A percentile compares a stretch with the other conserved stretches of the same genome.
These are phyloP conservation scores for Paralinhomoeus sp. DNA, from an alignment of 2,888 invertebrate genomes.

Conservation along the genomic window DNA sequence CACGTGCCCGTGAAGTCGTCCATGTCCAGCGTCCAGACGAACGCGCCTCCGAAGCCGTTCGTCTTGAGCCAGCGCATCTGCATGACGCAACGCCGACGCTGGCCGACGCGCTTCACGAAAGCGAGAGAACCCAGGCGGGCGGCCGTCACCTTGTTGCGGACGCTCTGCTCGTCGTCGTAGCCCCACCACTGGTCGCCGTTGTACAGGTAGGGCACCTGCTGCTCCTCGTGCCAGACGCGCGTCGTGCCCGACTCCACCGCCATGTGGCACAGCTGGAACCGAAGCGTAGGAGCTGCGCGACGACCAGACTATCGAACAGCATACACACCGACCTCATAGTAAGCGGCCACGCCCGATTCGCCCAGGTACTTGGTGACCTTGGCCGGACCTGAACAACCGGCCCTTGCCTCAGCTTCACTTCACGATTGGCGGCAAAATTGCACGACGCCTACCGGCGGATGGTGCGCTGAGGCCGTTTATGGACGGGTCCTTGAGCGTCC, in stretches of 20 bases:
- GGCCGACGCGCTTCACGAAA: too few relatives aligned
- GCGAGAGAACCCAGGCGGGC: too few relatives aligned
- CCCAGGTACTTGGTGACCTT: constrained; percentile 25
- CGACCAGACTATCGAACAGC: too few relatives aligned
- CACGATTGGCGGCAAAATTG: too few relatives aligned
- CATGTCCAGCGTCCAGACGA: constrained; percentile 24
- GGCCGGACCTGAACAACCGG: not conserved
- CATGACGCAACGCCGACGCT: too few relatives aligned
- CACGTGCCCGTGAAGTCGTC: constrained; percentile 24
- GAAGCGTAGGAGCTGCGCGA: too few relatives aligned
- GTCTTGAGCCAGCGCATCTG: constrained; percentile 16
- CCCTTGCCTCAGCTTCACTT: too few relatives aligned
- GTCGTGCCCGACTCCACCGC: constrained; percentile 46
- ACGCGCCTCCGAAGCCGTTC: constrained; percentile 21
- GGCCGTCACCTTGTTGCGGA: constrained; percentile 45
- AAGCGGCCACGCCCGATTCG: constrained; percentile 78
- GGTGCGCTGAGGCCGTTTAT: constrained; percentile 4
- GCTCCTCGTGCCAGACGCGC: constrained; percentile 46
- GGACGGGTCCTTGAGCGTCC: constrained; percentile 12
- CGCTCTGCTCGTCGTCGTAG: constrained; percentile 64
- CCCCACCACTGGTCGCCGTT: constrained; percentile 69
- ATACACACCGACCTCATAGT: constrained; percentile 69
- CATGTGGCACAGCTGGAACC: constrained; percentile 55
- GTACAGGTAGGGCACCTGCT: constrained; percentile 48
- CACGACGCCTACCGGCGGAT: constrained; percentile 6